Base-by-base conservation (phyloP, 2,113 vertebrate species). In the Saimiri boliviensis region DNA sequence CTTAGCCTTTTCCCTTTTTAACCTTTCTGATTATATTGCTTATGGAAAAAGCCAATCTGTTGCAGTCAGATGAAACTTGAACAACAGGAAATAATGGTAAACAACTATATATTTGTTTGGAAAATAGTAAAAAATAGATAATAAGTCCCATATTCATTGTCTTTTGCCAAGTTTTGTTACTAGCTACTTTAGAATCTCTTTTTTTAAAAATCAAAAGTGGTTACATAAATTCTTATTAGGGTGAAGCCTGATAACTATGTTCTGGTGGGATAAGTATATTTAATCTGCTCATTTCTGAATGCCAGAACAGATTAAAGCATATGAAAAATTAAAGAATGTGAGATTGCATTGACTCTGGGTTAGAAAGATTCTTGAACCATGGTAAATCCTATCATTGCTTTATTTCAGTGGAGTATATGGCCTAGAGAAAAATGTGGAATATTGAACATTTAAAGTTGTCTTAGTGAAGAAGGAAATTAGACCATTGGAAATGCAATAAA, bases 301-400 rank as follows among this genome's bases (percentile, higher is more conserved):
- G 96, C 86, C 95, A 97, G 81, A 71, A 85, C 52, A 92, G 93
- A 97, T 96, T 97, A 97, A 96, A 97, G 96, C 66, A 56, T 95
- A 95, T 73, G 76, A 96, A 95, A 97, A 95, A 96, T 94, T 86
- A 95, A 97, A 89, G 94, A 91, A 86, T 97, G 89, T 92, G 66
- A 96, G 84, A 93, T 88, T 95, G 84, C 30, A n/a, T 80, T 97
- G 90, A 97, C 92, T 97, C 71, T 91, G 35, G 86, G 95, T 93
- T 84, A 92, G 77, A 86, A 76, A 94, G 68, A 81, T 87, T 81
- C 84, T 87, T 97, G 93, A 97, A 92, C 89, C 80, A 8, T 88
- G 63, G 56, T 85, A 90, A 97, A 97, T 95, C 32, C 56, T 77
- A 35, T 86, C 87, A 91, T 94, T 93, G 86, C 93, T 97, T 95